Evolutionary conservation across 2,797 vertebrate species (phyloP), one percentile per base, ranked within the genome.

Genomic region (Acrossocheilus fasciatus): DNA sequence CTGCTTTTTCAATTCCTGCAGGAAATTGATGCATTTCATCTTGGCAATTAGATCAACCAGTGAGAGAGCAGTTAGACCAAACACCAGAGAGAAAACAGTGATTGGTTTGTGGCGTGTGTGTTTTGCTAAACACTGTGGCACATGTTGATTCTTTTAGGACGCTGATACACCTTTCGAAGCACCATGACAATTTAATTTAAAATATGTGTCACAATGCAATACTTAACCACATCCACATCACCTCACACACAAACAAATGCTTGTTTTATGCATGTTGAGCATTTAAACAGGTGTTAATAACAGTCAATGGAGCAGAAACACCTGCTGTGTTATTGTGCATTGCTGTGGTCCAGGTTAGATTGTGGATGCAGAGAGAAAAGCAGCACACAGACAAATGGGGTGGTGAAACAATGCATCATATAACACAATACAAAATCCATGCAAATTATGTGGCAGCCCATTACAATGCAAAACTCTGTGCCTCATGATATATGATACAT

Each of bases 1-100:
- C 70, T 86, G 76, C 76, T n/a, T 45, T 75, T 83, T 72, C 74
- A 83, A 84, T 86, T 86, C 87, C 81, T 84, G 20, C 47, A 78
- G 82, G 84, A 87, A 68, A 68, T 69, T 59, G 64, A 68, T 88
- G 85, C 85, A 82, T 87, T 88, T 85, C 52, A 88, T 88, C 85
- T 87, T 50, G 45, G 30, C 82, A 88, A 82, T 88, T 88, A 88
- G 82, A 87, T 85, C 64, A 86, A 84, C 30, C 76, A 54, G 23
- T 66, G 52, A 68, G 68, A 85, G 45, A 74, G 54, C 57, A 87
- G 26, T 54, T 41, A 50, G 62, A 20, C 68, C 86, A 79, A 47
- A 80, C 78, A 76, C 83, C 83, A 57, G 62, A 85, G 70, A 89
- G 66, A 86, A 73, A 85, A 62, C 81, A 83, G 57, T 54, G 30